phyloP scores from a whole-genome alignment of 2,113 vertebrate genomes.

The Hemibagrus wyckioides region DNA sequence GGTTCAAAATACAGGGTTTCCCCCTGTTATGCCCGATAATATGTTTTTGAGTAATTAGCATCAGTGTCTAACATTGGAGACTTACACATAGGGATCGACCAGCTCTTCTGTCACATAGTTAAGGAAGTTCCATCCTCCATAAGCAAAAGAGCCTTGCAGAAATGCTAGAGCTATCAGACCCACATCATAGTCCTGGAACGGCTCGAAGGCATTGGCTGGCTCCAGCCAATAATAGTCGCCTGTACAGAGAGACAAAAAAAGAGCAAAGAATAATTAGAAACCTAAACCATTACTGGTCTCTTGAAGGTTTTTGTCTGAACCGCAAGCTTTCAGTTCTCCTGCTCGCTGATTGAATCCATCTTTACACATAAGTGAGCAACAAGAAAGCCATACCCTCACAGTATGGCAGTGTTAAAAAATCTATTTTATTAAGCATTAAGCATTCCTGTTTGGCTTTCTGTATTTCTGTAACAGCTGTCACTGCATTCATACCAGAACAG shows the following conservation, averaged over 20 bases:
- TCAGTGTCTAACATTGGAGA: background rate
- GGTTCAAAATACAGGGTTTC: background rate
- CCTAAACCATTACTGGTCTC: background rate
- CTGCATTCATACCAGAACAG: background rate
- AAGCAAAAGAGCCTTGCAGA: conserved; percentile 91
- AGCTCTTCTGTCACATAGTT: conserved; percentile 95
- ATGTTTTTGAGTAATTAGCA: background rate
- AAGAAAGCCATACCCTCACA: background rate
- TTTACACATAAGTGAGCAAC: conserved; percentile 8
- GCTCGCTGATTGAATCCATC: background rate
- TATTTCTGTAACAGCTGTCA: conserved; percentile 49
- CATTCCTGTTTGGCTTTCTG: conserved; percentile 24
- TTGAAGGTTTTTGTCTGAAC: background rate
- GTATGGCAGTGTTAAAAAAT: conserved; percentile 1
- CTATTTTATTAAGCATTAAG: too few relatives aligned
- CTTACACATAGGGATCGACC: conserved; percentile 88
- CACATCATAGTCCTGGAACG: conserved; percentile 83
- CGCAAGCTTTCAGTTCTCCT: background rate
- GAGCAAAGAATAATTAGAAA: background rate
- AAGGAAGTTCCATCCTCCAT: conserved; percentile 93
- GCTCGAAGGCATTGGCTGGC: conserved; percentile 84
- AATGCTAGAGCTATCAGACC: conserved; percentile 87
- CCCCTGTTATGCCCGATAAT: background rate
- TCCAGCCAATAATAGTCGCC: conserved; percentile 92
- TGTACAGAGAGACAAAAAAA: conserved; percentile 52